Evolutionary conservation across 1,140 invertebrate genomes (phyloP).

Genomic region (Drosophila punjabiensis): DNA sequence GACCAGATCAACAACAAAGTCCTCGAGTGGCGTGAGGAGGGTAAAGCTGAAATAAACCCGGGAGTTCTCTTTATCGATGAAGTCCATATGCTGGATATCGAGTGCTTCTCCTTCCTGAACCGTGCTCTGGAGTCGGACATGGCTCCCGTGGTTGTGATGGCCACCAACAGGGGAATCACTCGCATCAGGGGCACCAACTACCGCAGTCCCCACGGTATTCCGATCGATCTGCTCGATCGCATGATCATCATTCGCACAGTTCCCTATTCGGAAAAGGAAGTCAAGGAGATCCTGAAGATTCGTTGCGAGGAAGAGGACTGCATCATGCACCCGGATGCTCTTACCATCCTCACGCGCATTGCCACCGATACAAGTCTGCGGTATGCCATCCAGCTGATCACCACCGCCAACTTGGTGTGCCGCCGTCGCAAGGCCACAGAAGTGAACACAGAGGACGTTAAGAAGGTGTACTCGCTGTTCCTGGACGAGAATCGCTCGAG

Average conservation of each 20-base stretch:
- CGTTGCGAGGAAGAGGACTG: conserved; percentile 99
- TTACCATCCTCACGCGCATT: conserved; percentile 96
- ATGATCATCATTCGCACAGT: conserved; percentile 97
- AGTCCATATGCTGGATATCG: conserved; percentile 99
- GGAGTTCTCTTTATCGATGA: conserved; percentile 97
- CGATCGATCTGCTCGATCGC: conserved; percentile 97
- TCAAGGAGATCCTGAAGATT: conserved; percentile 97
- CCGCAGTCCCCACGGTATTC: conserved; percentile 96
- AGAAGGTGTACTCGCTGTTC: conserved; percentile 97
- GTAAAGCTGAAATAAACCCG: conserved; percentile 99
- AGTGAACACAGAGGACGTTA: conserved; percentile 96
- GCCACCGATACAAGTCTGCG: conserved; percentile 96
- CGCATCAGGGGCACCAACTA: conserved; percentile 98
- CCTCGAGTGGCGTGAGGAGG: conserved; percentile 99
- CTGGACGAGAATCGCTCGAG: conserved; percentile 96
- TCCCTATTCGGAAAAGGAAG: conserved; percentile 95
- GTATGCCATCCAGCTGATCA: conserved; percentile 99
- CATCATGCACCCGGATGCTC: conserved; percentile 96
- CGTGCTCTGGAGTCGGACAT: conserved; percentile 98
- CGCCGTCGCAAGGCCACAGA: conserved; percentile 93
- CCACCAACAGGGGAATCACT: conserved; percentile 99
- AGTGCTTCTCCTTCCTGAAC: conserved; percentile 99
- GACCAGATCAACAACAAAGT: conserved; percentile 99
- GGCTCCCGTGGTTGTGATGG: conserved; percentile 99
- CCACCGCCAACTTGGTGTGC: conserved; percentile 96